phyloP scores from a whole-genome alignment of 2,113 vertebrate species.

The Odontophorus gujanensis region DNA sequence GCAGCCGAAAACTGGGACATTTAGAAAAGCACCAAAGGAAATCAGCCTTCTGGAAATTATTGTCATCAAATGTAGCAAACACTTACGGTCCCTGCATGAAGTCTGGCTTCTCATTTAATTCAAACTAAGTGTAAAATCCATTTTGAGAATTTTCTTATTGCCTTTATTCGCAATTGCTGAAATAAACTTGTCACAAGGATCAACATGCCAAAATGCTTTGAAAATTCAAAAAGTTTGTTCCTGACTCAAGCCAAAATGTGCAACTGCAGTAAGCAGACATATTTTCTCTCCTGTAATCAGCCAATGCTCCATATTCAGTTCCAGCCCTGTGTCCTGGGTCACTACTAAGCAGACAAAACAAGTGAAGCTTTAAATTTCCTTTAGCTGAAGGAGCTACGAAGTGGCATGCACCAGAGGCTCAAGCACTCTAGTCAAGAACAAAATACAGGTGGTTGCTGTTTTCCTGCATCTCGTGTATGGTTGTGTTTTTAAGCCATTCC shows the following conservation, averaged over 20 bases:
- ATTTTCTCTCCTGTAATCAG: not conserved
- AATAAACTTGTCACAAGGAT: not conserved
- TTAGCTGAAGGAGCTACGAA: not conserved
- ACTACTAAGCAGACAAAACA: not conserved
- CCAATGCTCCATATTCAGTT: not conserved
- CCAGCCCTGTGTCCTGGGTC: not conserved
- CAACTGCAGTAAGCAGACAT: not conserved
- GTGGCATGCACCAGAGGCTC: not conserved
- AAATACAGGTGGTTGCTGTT: not conserved
- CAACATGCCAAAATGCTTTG: not conserved
- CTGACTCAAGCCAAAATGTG: not conserved
- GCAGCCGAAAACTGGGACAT: not conserved
- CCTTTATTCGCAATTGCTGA: not conserved
- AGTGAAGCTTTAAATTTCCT: not conserved
- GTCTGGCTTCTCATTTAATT: not conserved
- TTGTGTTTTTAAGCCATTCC: not conserved
- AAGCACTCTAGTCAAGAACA: not conserved
- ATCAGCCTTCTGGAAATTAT: not conserved
- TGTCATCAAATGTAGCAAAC: not conserved
- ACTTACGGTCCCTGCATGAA: not conserved
- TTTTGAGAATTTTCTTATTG: not conserved
- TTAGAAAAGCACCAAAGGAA: conserved; percentile 1
- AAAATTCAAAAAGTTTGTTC: not conserved
- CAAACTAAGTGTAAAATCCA: not conserved
- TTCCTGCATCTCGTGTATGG: not conserved